These are phyloP conservation scores for Mus spicilegus DNA, from an alignment of 2,113 vertebrate genomes.

Conservation along the genomic window DNA sequence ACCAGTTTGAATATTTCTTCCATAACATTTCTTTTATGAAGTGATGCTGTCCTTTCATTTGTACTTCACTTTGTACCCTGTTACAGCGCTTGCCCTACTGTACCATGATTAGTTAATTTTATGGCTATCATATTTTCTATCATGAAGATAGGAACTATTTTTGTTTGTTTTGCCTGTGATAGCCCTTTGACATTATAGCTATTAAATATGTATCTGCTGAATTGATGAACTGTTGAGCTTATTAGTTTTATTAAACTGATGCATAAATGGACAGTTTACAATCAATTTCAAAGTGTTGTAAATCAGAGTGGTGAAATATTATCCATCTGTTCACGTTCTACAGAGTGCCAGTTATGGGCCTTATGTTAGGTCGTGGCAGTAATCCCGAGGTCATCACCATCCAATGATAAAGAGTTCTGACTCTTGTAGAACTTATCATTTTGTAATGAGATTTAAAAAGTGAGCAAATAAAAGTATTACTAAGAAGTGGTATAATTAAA, in stretches of 20 bases:
- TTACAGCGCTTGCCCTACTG: background rate
- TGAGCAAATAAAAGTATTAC: conserved; percentile 4
- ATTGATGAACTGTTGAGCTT: conserved; percentile 35
- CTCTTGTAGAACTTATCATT: background rate
- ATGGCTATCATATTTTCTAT: background rate
- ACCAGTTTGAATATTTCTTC: background rate
- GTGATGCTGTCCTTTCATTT: background rate
- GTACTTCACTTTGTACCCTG: background rate
- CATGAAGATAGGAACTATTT: background rate
- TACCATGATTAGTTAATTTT: background rate
- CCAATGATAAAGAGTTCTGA: background rate
- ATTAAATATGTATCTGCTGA: background rate
- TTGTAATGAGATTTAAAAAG: background rate
- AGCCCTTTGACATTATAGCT: background rate
- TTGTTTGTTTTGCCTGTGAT: background rate
- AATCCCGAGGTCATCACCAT: background rate
- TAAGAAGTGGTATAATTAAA: background rate
- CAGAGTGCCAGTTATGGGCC: background rate
- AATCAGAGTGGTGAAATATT: conserved; percentile 37
- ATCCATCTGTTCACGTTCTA: background rate
- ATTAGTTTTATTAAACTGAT: conserved; percentile 20
- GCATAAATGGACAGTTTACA: background rate
- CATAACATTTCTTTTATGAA: background rate
- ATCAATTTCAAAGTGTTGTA: conserved; percentile 19
- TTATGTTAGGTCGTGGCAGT: background rate